A percentile compares a stretch with the other conserved stretches of the same genome.
Conservation (phyloP, 2,797 vertebrate species). For the Fistularia tabacaria region DNA sequence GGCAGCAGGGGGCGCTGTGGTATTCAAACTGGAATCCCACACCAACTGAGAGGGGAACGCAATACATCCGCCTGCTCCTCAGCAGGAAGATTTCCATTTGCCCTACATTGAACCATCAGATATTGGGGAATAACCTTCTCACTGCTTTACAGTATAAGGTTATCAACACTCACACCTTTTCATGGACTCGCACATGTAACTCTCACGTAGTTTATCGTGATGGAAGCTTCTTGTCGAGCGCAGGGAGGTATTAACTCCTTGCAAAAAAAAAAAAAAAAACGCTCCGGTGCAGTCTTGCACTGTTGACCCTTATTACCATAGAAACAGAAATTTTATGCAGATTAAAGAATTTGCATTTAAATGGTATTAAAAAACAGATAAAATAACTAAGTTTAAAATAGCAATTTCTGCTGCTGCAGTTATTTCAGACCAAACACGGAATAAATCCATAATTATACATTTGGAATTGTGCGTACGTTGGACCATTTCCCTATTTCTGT, state of each 20-base stretch:
- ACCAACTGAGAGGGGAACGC: slow-evolving; percentile 3
- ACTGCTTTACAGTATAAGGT: background rate
- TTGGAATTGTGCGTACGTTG: slow-evolving; percentile 17
- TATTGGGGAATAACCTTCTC: background rate
- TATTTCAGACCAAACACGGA: slow-evolving; percentile 37
- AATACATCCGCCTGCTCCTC: slow-evolving; percentile 11
- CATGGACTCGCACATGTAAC: too few species aligned
- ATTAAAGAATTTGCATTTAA: slow-evolving; percentile 67
- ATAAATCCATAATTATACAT: slow-evolving; percentile 43
- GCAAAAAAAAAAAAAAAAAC: slow-evolving; percentile 13
- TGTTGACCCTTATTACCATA: slow-evolving; percentile 47
- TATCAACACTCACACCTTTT: background rate
- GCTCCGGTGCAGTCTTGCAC: slow-evolving; percentile 33
- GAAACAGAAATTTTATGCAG: slow-evolving; percentile 51
- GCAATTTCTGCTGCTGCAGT: slow-evolving; percentile 34
- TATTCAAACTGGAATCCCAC: slow-evolving; percentile 22
- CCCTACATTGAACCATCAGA: too few species aligned
- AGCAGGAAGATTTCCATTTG: too few species aligned
- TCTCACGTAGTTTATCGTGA: too few species aligned
- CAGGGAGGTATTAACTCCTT: slow-evolving; percentile 22
- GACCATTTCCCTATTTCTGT: slow-evolving; percentile 31
- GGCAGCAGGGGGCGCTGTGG: slow-evolving; percentile 64
- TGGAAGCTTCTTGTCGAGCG: too few species aligned
- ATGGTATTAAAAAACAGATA: slow-evolving; percentile 57
- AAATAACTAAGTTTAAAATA: slow-evolving; percentile 40